A percentile compares a stretch with the other conserved stretches of the same genome.
These are phyloP conservation scores for Hemiscyllium ocellatum DNA, from an alignment of 2,113 vertebrate genomes.

Conservation along the genomic window DNA sequence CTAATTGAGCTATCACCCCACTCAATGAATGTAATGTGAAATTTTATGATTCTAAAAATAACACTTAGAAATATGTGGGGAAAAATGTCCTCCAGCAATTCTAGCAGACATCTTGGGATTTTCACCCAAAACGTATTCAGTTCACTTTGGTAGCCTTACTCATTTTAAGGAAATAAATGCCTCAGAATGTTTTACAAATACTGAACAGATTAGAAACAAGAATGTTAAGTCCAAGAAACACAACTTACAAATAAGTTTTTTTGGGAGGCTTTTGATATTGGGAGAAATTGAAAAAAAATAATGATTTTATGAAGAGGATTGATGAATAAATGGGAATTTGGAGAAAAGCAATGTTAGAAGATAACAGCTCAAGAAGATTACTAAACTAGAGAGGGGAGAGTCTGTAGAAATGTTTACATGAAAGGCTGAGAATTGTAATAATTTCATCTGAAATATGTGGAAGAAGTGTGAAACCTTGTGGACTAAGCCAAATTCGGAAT, in stretches of 20 bases:
- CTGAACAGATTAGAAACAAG: background rate
- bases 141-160: background rate
- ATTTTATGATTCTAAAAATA: too few relatives aligned
- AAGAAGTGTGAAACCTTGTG: background rate
- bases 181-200: background rate
- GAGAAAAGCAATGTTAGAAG: background rate
- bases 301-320: background rate
- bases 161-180: background rate
- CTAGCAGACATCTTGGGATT: background rate
- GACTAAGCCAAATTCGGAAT: background rate
- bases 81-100: background rate
- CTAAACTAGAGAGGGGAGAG: background rate
- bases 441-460: background rate
- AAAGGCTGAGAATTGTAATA: background rate
- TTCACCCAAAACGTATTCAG: background rate
- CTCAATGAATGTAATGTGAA: too few relatives aligned
- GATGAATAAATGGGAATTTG: background rate
- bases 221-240: background rate
- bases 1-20: too few relatives aligned
- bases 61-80: background rate
- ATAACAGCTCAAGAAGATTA: background rate
- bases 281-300: background rate
- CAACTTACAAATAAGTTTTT: background rate
- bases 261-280: background rate
- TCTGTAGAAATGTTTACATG: background rate